Percentiles rank a stretch among this genome's conserved stretches.
phyloP scores from a whole-genome alignment of 1,140 invertebrate genomes.

The Drosophila mojavensis region DNA sequence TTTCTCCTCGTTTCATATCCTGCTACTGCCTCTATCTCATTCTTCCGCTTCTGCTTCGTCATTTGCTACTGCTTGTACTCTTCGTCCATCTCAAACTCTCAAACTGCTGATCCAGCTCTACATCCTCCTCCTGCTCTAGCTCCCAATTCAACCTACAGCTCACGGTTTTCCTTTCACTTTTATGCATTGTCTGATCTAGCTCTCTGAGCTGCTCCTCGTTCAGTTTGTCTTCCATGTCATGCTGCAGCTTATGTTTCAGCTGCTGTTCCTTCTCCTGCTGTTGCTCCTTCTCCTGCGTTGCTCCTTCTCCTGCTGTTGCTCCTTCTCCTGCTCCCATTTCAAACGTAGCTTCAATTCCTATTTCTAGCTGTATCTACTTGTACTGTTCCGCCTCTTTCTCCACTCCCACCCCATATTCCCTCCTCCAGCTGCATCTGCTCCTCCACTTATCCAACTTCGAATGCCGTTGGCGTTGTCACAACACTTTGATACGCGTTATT shows the following conservation, averaged over 20 bases:
- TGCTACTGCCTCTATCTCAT: no score
- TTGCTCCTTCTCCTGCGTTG: no score
- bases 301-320: not conserved
- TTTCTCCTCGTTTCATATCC: no score
- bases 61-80: no score
- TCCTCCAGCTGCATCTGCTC: not conserved
- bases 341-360: not conserved
- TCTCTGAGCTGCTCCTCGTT: no score
- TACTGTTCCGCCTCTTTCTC: not conserved
- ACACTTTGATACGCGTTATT: conserved; percentile 65
- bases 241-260: not conserved
- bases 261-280: conserved; percentile 7
- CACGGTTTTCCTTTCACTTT: no score
- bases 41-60: no score
- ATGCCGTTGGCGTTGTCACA: conserved; percentile 50
- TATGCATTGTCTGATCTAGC: no score
- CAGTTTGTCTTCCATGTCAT: not conserved
- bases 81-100: no score
- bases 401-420: not conserved
- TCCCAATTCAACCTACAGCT: no score
- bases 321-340: conserved; percentile 18
- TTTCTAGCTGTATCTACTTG: not conserved
- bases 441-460: conserved; percentile 25
- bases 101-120: no score
- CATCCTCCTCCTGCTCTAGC: no score